Base-by-base conservation (phyloP, 2,797 vertebrate species). In the Natrix natrix region DNA sequence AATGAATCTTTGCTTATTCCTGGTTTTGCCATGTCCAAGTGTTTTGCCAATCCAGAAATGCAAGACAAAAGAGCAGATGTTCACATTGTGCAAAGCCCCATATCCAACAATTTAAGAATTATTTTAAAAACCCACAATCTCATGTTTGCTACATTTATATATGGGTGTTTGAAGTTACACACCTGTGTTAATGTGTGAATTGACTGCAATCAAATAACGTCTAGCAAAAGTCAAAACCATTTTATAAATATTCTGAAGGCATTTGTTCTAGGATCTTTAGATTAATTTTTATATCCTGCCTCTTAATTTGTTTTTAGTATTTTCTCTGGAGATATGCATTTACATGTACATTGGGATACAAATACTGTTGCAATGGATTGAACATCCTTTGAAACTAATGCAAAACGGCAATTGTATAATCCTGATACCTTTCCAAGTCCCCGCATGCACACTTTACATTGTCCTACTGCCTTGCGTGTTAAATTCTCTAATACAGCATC, bases 401-500 rank as follows among this genome's bases (percentile, higher is more conserved):
- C 28, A 88, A 48, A 63, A 28, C n/a, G 26, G 20, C 48, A 63
- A 14, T 83, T 61, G 48, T 24, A 55, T 24, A 17, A 78, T 17
- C 37, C 37, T 78, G 63, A 89, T 63, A 56, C 57, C 52, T 89
- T 66, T 37, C 59, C 57, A 86, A 52, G n/a, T 32, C 26, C 17
- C 37, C 87, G 52, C n/a, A 22, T 55, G 26, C 60, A 87, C 43
- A 54, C 28, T 26, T 22, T 57, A 61, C 37, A 54, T 14, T 48
- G 93, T 93, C 92, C 92, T 94, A 93, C 94, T 92, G 69, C 94
- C 89, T 95, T 93, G 95, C 12, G 16, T 90, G 52, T 59, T 60
- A 59, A 52, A 83, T 0, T 92, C 92, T 89, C 94, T 97, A 94
- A 97, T 96, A 96, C 95, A 48, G 93, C 95, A 90, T 59, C 88